Evolutionary conservation across 2,797 vertebrate species (phyloP), one percentile per base, ranked within the genome.

Genomic region (Sebastiscus albofasciatus): DNA sequence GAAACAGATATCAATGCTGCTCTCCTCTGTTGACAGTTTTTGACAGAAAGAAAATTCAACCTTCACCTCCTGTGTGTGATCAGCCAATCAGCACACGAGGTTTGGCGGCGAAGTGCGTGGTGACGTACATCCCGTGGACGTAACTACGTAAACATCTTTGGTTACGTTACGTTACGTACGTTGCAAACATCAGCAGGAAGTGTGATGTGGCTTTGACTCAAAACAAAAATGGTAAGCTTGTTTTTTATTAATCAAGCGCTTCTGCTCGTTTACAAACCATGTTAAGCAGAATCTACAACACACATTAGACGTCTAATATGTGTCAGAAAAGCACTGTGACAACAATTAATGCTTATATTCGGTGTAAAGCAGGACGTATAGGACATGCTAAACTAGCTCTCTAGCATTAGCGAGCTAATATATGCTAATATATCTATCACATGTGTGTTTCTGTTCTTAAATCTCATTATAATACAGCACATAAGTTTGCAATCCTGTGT

Each of bases 201-300:
- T 94, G 88, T 93, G 87, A 93, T 94, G 94, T 93, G 93, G 91
- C 92, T 86, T 73, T 94, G 90, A 92, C 55, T 82, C 31, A 58
- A 64, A 72, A 82, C 87, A 84, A 93, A 93, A 92, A 95, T 95
- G 94, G 94, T 95, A 85, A 90, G 92, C 39, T 81, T 87, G 31
- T 71, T 66, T 69, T 69, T 81, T n/a, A 12, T 20, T 7, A 6
- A 39, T 36, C 1, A 46, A 5, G 8, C 1, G 8, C 2, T 36
- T 52, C 12, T 49, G 1, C 1, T 22, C 2, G n/a, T 65, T n/a
- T 8, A 6, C 12, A 4, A 0, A 7, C 8, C 11, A 2, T 24
- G 42, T 61, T 10, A 10, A 26, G 5, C 18, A 4, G 14, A 4
- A 4, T 24, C 0, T 80, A 0, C 8, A 34, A 33, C 6, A 3